phyloP scores from a whole-genome alignment of 2,113 vertebrate genomes.

The Mixornis gularis region DNA sequence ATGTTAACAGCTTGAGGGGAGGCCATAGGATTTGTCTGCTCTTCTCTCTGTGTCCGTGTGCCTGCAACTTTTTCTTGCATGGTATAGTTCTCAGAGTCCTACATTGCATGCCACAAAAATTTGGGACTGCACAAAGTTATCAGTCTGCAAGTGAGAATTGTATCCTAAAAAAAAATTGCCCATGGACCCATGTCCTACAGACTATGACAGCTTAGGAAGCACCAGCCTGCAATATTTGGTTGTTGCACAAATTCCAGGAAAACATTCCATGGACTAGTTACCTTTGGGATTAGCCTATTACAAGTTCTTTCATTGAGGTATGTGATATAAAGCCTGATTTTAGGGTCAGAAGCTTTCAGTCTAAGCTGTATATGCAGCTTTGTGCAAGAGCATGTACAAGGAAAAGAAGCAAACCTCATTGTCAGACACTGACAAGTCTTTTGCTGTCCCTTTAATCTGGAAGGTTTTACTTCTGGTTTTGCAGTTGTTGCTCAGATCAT shows the following conservation, averaged over 20 bases:
- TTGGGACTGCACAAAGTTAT: neutral
- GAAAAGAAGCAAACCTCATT: neutral
- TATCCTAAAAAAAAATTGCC: neutral
- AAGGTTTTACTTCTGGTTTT: neutral
- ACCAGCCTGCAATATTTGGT: neutral
- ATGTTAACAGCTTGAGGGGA: neutral
- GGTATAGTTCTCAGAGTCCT: neutral
- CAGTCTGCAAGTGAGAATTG: neutral
- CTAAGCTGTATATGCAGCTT: neutral
- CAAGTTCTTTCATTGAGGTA: neutral
- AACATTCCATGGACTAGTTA: neutral
- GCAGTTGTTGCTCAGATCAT: neutral
- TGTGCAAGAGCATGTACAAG: neutral
- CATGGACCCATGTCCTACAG: neutral
- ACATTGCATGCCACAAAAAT: neutral
- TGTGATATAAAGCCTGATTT: conserved; percentile 3
- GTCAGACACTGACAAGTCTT: neutral
- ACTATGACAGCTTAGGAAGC: neutral
- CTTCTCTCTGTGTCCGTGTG: neutral
- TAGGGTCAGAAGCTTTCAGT: neutral
- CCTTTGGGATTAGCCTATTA: neutral
- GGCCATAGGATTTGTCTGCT: neutral
- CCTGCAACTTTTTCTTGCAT: neutral
- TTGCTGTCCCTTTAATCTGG: neutral
- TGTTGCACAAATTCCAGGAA: neutral